A percentile compares a stretch with the other conserved stretches of the same genome.
Evolutionary conservation across 2,113 vertebrate genomes (phyloP).

Genomic region (Trinectes maculatus): DNA sequence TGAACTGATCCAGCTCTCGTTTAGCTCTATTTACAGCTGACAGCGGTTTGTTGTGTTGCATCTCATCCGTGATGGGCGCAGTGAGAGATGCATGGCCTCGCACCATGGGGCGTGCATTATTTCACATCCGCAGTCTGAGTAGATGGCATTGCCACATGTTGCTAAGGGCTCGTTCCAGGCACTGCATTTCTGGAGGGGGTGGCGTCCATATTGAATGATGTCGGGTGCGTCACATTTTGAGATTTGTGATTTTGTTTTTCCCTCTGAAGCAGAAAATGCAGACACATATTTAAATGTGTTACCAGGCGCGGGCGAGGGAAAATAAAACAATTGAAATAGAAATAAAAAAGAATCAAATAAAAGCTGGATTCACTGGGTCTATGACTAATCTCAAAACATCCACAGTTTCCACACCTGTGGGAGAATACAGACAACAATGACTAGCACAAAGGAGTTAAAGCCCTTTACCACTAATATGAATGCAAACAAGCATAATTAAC

Average conservation of each 20-base stretch:
- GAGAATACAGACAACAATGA: too few relatives aligned
- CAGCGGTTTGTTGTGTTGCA: conserved; percentile 21
- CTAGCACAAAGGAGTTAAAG: too few relatives aligned
- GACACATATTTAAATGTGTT: too few relatives aligned
- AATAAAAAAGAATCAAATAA: too few relatives aligned
- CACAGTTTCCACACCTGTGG: too few relatives aligned
- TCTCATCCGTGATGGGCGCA: conserved; percentile 6
- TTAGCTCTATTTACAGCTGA: conserved; percentile 65
- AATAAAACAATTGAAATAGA: too few relatives aligned
- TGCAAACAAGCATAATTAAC: too few relatives aligned
- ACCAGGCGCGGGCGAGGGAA: too few relatives aligned
- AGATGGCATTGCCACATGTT: conserved; percentile 33
- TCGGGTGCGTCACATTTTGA: conserved; percentile 16
- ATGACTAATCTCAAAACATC: too few relatives aligned
- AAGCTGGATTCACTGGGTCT: too few relatives aligned
- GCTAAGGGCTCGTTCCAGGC: conserved; percentile 21
- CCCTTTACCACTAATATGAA: too few relatives aligned
- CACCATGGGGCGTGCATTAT: conserved; percentile 60
- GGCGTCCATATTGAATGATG: conserved; percentile 50
- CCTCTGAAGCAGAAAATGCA: too few relatives aligned
- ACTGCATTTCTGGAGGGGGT: conserved; percentile 12
- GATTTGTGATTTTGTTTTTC: conserved; percentile 24
- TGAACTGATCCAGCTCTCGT: conserved; percentile 58
- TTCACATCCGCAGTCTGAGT: conserved; percentile 64
- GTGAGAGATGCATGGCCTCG: conserved; percentile 28